Evolutionary conservation across 2,797 vertebrate species (phyloP), one percentile per base, ranked within the genome.

Genomic region (Oreochromis mossambicus): DNA sequence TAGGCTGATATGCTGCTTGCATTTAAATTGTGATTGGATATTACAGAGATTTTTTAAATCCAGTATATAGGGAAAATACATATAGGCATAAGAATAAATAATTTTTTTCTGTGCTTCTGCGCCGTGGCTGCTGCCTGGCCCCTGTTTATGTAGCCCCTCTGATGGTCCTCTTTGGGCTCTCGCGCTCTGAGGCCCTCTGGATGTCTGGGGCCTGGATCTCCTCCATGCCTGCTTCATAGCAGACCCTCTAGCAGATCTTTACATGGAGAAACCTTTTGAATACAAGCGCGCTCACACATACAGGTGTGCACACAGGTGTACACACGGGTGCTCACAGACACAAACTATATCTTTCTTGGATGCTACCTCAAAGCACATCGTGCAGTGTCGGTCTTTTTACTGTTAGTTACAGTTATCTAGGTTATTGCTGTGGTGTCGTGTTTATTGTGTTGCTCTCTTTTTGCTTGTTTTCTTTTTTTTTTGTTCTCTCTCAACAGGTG

Each of bases 1-100:
- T 50, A 21, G 24, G 84, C 58, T 73, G 55, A 43, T 54, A 10
- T 9, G 24, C 26, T 34, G 51, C 52, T 55, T 17, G 12, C 17
- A 63, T 75, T 80, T n/a, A 68, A 78, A 83, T 15, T 70, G 52
- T 29, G 38, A 87, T 12, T 54, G 80, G 82, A 75, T 85, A 84
- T 93, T 94, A 84, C 77, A 41, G 89, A 77, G 87, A 79, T 83
- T 84, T 81, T 75, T 24, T 41, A 0, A 76, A n/a, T 87, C 81
- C 19, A 52, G 61, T 61, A 29, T 24, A 54, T 38, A 43, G 56
- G 79, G 58, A 86, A 66, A 24, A 70, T 8, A 8, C 0, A 3
- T 63, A 6, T 63, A 73, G 10, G 8, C 21, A 34, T 82, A 24
- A 10, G 51, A 81, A 82, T 77, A 80, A 86, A 83, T 77, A 54